Conservation (phyloP, 1,140 invertebrate genomes). For the Rhysida immarginata region DNA sequence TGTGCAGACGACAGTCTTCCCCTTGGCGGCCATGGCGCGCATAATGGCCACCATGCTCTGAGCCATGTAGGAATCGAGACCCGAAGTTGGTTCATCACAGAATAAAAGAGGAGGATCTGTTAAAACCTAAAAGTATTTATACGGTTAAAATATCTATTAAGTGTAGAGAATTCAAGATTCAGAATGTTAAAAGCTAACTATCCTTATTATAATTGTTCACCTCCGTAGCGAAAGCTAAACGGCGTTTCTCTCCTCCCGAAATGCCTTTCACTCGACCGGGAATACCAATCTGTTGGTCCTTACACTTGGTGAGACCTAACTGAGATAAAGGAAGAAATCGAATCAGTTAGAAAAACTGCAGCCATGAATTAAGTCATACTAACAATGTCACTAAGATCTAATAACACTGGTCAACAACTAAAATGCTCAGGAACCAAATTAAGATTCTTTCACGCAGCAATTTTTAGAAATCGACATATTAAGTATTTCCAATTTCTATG, state of each 20-base stretch:
- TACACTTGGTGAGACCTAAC: constrained; percentile 45
- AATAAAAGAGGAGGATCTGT: constrained; percentile 90
- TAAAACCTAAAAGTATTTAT: too few relatives aligned
- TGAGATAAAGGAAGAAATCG: constrained; percentile 26
- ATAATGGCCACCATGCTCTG: constrained; percentile 74
- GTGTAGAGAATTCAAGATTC: not conserved
- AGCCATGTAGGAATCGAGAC: constrained; percentile 85
- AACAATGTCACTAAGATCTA: too few relatives aligned
- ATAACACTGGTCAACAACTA: not conserved
- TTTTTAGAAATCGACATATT: too few relatives aligned
- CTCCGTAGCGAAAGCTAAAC: constrained; percentile 90
- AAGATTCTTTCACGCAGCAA: not conserved
- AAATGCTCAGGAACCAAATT: not conserved
- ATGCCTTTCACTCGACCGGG: constrained; percentile 75
- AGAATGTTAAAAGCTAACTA: not conserved
- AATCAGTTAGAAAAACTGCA: not conserved
- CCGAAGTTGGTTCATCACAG: constrained; percentile 90
- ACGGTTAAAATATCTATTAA: constrained; percentile 18
- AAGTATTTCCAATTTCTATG: too few relatives aligned
- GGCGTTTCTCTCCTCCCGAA: constrained; percentile 88
- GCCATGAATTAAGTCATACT: not conserved
- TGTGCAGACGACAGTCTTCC: constrained; percentile 84
- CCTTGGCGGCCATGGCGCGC: constrained; percentile 49
- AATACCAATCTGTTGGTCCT: constrained; percentile 64
- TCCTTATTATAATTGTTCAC: constrained; percentile 32